Evolutionary conservation across 2,888 invertebrate species (phyloP), one percentile per base, ranked within the genome.

Genomic region (Globia sparganii): DNA sequence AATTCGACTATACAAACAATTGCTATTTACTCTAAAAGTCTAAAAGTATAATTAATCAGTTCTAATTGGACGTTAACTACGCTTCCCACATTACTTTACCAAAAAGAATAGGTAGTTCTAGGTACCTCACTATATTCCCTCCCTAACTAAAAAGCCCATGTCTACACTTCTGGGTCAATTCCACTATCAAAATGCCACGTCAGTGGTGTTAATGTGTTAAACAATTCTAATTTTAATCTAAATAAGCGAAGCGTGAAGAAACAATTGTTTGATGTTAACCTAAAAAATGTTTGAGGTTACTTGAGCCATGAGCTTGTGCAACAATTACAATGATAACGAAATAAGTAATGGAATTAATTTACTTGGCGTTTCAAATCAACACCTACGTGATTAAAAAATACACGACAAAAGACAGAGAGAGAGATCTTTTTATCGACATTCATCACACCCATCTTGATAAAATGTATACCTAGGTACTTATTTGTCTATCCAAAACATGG

Each of bases 181-280:
- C 80, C 65, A 84, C 83, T 84, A 88, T 86, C 78, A 84, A 80
- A 83, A 78, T 72, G 80, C 87, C 75, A 84, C 87, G 84, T 87
- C 88, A 88, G 80, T 75, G 70, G 66, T 81, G 88, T 84, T 81
- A 85, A 90, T 78, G 86, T 88, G 90, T 86, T 87, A 87, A 88
- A 87, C 87, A 85, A 87, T 86, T 84, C 88, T 87, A 88, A 90
- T 89, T 89, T 85, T 87, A 88, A 90, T 83, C 87, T 87, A 90
- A 88, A 90, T 87, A 86, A 86, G 72, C 78, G 69, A 77, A 77
- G 84, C 88, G 86, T 86, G 87, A 87, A 88, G 82, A 85, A 87
- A 90, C 90, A 89, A 90, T 90, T 86, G 86, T 87, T 82, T 81
- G 81, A 75, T 76, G 80, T 87, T 88, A 87, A 88, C 88, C 88